Evolutionary conservation across 2,113 vertebrate species (phyloP).

Genomic region (Triplophysa siluroides): DNA sequence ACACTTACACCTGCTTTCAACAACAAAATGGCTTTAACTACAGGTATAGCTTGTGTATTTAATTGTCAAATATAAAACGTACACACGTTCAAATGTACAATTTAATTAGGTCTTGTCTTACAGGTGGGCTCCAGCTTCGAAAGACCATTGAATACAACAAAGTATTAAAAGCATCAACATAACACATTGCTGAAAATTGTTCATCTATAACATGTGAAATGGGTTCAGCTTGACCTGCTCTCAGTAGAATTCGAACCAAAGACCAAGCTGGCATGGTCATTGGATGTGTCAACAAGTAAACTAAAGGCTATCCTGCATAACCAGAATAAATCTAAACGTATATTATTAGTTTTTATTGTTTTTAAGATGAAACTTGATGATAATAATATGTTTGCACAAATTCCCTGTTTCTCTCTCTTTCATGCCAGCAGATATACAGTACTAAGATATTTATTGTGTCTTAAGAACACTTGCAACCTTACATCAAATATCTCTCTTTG

Average conservation of each 20-base stretch:
- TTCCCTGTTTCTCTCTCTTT: background rate
- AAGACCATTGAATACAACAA: background rate
- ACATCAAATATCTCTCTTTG: background rate
- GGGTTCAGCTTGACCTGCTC: too few relatives aligned
- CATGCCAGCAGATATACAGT: background rate
- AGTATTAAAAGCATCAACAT: background rate
- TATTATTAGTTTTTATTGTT: too few relatives aligned
- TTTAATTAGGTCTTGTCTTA: slow-evolving; percentile 11
- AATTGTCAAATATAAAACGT: background rate
- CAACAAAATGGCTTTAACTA: too few relatives aligned
- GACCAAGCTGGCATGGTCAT: too few relatives aligned
- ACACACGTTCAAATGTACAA: background rate
- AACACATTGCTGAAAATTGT: background rate
- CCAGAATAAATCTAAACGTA: too few relatives aligned
- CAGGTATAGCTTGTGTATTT: too few relatives aligned
- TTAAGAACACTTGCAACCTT: background rate
- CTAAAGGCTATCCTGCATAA: too few relatives aligned
- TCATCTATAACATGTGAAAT: background rate
- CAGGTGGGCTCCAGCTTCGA: background rate
- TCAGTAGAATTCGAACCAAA: too few relatives aligned
- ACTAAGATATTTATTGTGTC: background rate
- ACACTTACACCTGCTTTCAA: too few relatives aligned
- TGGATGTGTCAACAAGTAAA: too few relatives aligned
- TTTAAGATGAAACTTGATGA: too few relatives aligned
- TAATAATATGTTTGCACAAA: too few relatives aligned